Percentiles rank a stretch among this genome's conserved stretches.
Evolutionary conservation across 2,113 vertebrate genomes (phyloP).

Genomic region (Alligator sinensis): DNA sequence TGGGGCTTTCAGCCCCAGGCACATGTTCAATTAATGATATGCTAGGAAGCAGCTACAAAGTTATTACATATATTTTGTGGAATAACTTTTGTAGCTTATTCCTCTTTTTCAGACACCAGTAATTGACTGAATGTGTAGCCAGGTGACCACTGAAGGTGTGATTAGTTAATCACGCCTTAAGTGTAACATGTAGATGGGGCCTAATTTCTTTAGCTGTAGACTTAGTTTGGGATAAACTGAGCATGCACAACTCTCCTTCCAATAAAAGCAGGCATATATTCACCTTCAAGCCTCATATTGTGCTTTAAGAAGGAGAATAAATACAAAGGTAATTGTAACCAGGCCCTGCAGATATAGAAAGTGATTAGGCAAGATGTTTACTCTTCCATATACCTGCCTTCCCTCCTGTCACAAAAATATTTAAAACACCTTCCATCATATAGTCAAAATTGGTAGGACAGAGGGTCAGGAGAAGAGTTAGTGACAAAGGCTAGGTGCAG

Average conservation of each 20-base stretch:
- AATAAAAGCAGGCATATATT: conserved; percentile 21
- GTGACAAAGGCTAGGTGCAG: neutral
- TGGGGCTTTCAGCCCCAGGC: no score
- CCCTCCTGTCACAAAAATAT: neutral
- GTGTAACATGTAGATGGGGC: neutral
- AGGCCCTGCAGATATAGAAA: neutral
- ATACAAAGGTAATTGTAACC: neutral
- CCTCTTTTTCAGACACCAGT: no score
- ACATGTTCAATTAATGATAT: no score
- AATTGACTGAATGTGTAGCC: no score
- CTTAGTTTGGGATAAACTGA: neutral
- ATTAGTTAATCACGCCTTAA: no score
- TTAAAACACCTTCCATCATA: neutral
- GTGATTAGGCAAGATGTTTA: neutral
- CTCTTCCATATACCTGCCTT: neutral
- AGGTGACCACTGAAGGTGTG: no score
- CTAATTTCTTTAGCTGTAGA: neutral
- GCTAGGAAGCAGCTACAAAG: no score
- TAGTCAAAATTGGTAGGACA: neutral
- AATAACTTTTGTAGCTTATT: no score
- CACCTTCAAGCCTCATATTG: neutral
- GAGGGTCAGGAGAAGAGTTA: neutral
- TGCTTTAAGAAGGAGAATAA: conserved; percentile 32
- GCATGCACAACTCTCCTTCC: neutral
- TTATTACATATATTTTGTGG: no score